Conservation (phyloP, 2,797 vertebrate genomes). For the Betta splendens region DNA sequence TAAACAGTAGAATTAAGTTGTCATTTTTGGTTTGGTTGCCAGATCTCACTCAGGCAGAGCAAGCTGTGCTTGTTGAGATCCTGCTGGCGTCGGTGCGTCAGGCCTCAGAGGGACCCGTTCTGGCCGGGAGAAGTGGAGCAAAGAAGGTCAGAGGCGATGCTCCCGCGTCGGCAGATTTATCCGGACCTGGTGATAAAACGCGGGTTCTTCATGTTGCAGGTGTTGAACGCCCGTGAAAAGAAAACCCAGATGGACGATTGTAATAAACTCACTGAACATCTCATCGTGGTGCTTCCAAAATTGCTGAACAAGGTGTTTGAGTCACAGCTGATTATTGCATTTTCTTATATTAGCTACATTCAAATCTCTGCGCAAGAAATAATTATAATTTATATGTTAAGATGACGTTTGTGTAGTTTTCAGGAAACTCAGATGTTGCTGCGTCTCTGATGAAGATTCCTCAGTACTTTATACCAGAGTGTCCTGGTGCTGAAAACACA, state of each 20-base stretch:
- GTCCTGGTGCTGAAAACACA: constrained; percentile 67
- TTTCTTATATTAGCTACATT: not conserved
- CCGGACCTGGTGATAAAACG: not conserved
- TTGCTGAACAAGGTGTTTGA: constrained; percentile 88
- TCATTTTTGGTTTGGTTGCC: not conserved
- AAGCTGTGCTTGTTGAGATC: constrained; percentile 85
- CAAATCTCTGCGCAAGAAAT: not conserved
- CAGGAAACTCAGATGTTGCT: constrained; percentile 78
- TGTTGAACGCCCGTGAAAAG: constrained; percentile 85
- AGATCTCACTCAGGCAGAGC: constrained; percentile 81
- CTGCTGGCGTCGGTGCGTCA: constrained; percentile 87
- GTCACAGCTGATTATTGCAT: not conserved
- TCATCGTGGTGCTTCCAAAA: constrained; percentile 85
- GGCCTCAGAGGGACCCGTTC: constrained; percentile 86
- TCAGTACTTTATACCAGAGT: constrained; percentile 85
- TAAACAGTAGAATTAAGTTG: too few relatives aligned
- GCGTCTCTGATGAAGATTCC: constrained; percentile 88
- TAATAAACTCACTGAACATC: constrained; percentile 86
- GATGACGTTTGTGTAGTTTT: constrained; percentile 81
- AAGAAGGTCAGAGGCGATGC: constrained; percentile 83
- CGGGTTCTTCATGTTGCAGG: constrained; percentile 63
- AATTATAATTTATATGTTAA: not conserved
- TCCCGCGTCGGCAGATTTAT: not conserved
- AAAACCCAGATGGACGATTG: constrained; percentile 87
- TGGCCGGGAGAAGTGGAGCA: constrained; percentile 84